Base-by-base conservation (phyloP, 2,113 vertebrate species). In the Elephas maximus region DNA sequence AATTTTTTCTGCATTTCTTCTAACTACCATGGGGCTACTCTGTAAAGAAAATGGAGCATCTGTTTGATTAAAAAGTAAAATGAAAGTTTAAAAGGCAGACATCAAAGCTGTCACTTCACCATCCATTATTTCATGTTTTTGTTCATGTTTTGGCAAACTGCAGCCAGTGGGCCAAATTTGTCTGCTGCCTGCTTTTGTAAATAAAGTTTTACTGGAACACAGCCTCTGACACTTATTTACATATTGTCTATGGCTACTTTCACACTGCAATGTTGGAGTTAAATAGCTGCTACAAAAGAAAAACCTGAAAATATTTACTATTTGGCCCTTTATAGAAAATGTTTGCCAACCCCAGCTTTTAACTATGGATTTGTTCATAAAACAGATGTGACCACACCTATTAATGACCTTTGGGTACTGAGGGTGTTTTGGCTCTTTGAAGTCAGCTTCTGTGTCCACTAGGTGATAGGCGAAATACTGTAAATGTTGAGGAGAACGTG, bases 21-120 rank as follows among this genome's bases (percentile, higher is more conserved):
- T 28, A 65, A 44, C 81, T 12, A 53, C 37, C 8, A n/a, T 89
- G 51, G 51, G 51, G 57, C 71, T 95, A 23, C n/a, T 88, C 63
- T 80, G 17, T 95, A 96, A 88, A 93, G 44, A 78, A 23, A 85
- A 6, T 30, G 18, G 8, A 91, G 12, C 1, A 8, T 17, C 33
- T 76, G 24, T 82, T 71, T 93, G 62, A 74, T 85, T 67, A 33
- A 69, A 95, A 97, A 90, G 28, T 73, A 80, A 87, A 76, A 26
- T 63, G 9, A 76, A 67, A 83, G 20, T 17, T 65, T 80, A 28
- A 88, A 92, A 67, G 28, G 48, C 21, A 7, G 76, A 2, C 44
- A 81, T 78, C 44, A 76, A 14, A 53, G 23, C 48, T 78, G 4
- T 7, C 51, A 4, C 8, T 78, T 30, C 26, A 8, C 28, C 12